Evolutionary conservation across 1,140 invertebrate species (phyloP).

Genomic region (Listronotus bonariensis): DNA sequence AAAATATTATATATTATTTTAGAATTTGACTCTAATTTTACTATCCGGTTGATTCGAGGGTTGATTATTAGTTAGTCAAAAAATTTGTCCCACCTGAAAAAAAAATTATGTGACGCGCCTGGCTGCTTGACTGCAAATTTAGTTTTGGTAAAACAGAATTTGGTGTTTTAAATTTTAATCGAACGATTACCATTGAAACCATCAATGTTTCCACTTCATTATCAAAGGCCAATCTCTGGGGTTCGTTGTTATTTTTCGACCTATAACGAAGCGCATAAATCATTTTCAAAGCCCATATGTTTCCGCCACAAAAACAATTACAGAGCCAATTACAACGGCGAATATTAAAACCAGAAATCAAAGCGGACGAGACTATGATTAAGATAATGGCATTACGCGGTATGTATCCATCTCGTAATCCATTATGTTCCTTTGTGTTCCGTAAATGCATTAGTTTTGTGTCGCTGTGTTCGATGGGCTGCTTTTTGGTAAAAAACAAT

Average conservation of each 20-base stretch:
- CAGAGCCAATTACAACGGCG: slow-evolving; percentile 40
- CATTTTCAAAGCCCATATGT: slow-evolving; percentile 32
- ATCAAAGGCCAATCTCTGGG: neutral
- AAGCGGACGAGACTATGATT: slow-evolving; percentile 43
- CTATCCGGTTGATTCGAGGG: too few relatives aligned
- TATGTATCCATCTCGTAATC: slow-evolving; percentile 45
- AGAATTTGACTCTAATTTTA: too few relatives aligned
- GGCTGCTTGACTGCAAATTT: too few relatives aligned
- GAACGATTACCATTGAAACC: too few relatives aligned
- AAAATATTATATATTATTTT: too few relatives aligned
- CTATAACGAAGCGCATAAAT: slow-evolving; percentile 30
- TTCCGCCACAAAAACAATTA: slow-evolving; percentile 45
- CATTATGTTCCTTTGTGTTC: slow-evolving; percentile 32
- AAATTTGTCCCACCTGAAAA: too few relatives aligned
- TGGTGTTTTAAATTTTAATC: too few relatives aligned
- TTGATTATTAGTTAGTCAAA: too few relatives aligned
- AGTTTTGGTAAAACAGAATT: too few relatives aligned
- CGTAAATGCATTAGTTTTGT: slow-evolving; percentile 27
- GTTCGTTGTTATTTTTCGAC: slow-evolving; percentile 19
- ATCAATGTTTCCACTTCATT: slow-evolving; percentile 1
- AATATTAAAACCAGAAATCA: slow-evolving; percentile 50
- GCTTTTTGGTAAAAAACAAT: too few relatives aligned
- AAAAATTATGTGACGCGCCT: too few relatives aligned
- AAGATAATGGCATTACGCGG: slow-evolving; percentile 46
- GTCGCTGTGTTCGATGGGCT: slow-evolving; percentile 2